These are phyloP conservation scores for Cataglyphis cursor DNA, from an alignment of 2,888 invertebrate genomes.

Conservation along the genomic window DNA sequence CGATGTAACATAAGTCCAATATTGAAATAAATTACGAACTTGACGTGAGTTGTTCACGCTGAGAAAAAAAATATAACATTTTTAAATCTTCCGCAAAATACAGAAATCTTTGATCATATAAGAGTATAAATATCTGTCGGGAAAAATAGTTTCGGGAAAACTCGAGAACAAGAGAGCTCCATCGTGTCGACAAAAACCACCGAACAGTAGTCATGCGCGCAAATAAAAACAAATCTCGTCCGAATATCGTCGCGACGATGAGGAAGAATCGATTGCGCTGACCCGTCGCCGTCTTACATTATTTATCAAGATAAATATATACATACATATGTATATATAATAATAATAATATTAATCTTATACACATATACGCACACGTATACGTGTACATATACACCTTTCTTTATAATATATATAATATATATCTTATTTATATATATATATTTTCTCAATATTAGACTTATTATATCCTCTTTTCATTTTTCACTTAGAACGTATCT, in stretches of 20 bases:
- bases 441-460: conserved; percentile 84
- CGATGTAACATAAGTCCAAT: neutral
- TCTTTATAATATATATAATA: conserved; percentile 65
- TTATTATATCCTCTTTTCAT: conserved; percentile 81
- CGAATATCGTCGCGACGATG: conserved; percentile 51
- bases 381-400: conserved; percentile 61
- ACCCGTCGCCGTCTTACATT: conserved; percentile 82
- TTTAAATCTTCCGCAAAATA: neutral
- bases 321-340: conserved; percentile 76
- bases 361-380: conserved; percentile 77
- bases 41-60: neutral
- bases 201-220: conserved; percentile 16
- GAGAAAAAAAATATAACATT: conserved; percentile 3
- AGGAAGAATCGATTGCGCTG: conserved; percentile 78
- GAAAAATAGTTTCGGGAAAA: neutral
- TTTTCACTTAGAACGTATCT: conserved; percentile 80
- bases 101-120: neutral
- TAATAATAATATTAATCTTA: conserved; percentile 74
- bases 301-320: conserved; percentile 86
- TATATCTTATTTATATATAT: conserved; percentile 86
- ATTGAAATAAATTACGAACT: conserved; percentile 5
- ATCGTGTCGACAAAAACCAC: neutral
- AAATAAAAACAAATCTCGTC: conserved; percentile 44
- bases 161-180: neutral
- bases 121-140: neutral